These are phyloP conservation scores for Nemurella pictetii DNA, from an alignment of 2,888 invertebrate genomes.

Conservation along the genomic window DNA sequence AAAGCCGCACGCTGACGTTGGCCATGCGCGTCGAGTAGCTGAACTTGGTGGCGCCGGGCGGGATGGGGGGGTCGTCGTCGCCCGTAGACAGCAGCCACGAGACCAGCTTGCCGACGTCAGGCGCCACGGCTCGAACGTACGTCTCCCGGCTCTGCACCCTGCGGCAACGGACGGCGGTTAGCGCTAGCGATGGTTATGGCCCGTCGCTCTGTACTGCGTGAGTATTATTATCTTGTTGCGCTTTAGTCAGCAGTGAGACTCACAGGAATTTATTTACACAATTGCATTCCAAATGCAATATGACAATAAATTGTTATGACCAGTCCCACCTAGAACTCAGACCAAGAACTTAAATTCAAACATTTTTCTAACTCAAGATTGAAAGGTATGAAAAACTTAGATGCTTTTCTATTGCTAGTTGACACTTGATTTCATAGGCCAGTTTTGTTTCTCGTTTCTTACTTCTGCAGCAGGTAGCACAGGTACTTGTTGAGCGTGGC, in stretches of 20 bases:
- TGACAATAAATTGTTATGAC: too few species aligned
- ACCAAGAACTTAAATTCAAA: too few species aligned
- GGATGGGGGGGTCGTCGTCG: slow-evolving; percentile 67
- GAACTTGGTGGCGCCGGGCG: slow-evolving; percentile 74
- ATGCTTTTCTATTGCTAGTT: neutral
- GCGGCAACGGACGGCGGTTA: slow-evolving; percentile 14
- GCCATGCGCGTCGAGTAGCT: slow-evolving; percentile 69
- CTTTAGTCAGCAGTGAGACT: too few species aligned
- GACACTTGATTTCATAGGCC: neutral
- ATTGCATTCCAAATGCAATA: too few species aligned
- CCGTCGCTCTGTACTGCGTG: too few species aligned
- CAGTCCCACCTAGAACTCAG: too few species aligned
- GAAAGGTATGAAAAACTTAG: neutral
- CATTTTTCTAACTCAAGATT: too few species aligned
- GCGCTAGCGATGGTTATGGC: neutral
- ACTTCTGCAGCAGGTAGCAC: slow-evolving; percentile 66
- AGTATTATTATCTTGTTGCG: too few species aligned
- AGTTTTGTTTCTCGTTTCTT: slow-evolving; percentile 48
- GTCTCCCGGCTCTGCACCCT: slow-evolving; percentile 45
- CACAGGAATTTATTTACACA: too few species aligned
- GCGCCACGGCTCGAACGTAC: slow-evolving; percentile 33
- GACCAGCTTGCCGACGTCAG: slow-evolving; percentile 3
- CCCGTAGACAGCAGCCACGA: slow-evolving; percentile 35
- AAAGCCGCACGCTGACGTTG: slow-evolving; percentile 61
- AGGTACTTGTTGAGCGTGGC: slow-evolving; percentile 70